Evolutionary conservation across 2,113 vertebrate genomes (phyloP).

Genomic region (Boulengeromyrus knoepffleri): DNA sequence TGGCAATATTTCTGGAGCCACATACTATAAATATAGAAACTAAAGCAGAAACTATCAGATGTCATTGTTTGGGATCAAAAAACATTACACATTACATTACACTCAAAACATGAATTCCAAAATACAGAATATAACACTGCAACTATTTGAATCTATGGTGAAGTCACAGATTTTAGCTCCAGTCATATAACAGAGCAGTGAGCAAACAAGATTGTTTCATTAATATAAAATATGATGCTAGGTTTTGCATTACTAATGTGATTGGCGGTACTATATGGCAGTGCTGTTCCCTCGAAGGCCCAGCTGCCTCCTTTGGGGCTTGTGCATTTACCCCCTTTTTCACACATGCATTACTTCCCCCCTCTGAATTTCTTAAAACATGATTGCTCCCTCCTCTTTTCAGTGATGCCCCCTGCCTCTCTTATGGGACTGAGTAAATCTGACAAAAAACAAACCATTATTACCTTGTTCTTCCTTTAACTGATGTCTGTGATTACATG

Average conservation of each 20-base stretch:
- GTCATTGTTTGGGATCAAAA: not conserved
- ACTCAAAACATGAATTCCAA: not conserved
- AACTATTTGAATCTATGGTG: not conserved
- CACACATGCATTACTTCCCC: not conserved
- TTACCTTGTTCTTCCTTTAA: not conserved
- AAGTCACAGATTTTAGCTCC: not conserved
- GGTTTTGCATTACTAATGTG: not conserved
- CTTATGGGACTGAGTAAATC: not conserved
- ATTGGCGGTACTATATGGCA: not conserved
- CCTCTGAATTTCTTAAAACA: not conserved
- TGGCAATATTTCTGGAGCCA: not conserved
- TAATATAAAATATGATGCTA: not conserved
- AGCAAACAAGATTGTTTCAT: not conserved
- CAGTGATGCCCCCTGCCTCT: not conserved
- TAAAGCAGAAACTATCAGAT: constrained; percentile 1
- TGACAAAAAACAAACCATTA: not conserved
- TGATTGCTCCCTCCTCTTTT: not conserved
- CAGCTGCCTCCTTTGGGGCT: not conserved
- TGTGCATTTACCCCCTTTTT: not conserved
- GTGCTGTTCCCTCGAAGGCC: not conserved
- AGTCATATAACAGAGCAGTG: not conserved
- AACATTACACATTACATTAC: not conserved
- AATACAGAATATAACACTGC: not conserved
- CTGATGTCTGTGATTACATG: not conserved
- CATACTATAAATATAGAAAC: not conserved